phyloP scores from a whole-genome alignment of 2,113 vertebrate species.

The Neogobius melanostomus region DNA sequence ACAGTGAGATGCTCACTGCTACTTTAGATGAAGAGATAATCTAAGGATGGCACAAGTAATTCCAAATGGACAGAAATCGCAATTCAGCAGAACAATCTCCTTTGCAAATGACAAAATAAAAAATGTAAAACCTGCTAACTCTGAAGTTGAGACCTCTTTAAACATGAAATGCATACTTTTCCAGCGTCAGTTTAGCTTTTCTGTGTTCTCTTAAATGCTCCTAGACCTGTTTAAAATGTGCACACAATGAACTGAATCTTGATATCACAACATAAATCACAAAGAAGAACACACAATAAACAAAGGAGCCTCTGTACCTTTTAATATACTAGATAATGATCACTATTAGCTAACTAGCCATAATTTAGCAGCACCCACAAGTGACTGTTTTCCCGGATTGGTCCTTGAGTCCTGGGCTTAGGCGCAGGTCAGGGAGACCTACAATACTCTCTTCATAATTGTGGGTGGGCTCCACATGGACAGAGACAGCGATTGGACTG shows the following conservation, averaged over 20 bases:
- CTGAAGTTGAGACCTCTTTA: too few relatives aligned
- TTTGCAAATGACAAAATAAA: too few relatives aligned
- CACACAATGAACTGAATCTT: not conserved
- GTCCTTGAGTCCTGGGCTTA: constrained; percentile 41
- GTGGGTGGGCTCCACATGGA: constrained; percentile 66
- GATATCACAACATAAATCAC: not conserved
- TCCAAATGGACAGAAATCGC: too few relatives aligned
- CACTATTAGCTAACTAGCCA: not conserved
- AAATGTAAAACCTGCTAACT: too few relatives aligned
- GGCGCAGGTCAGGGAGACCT: constrained; percentile 47
- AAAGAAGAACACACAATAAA: not conserved
- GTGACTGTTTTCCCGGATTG: constrained; percentile 21
- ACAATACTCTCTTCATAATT: constrained; percentile 28
- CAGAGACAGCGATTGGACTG: constrained; percentile 4
- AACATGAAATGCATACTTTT: too few relatives aligned
- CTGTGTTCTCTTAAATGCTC: too few relatives aligned
- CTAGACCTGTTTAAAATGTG: too few relatives aligned
- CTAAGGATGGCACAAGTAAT: not conserved
- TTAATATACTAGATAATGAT: not conserved
- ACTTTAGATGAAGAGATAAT: not conserved
- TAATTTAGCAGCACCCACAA: constrained; percentile 3
- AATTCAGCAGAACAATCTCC: too few relatives aligned
- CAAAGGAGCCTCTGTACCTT: not conserved
- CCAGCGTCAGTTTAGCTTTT: too few relatives aligned
- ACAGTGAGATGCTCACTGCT: not conserved